Conservation (phyloP, 2,113 vertebrate species). For the Aptenodytes forsteri region DNA sequence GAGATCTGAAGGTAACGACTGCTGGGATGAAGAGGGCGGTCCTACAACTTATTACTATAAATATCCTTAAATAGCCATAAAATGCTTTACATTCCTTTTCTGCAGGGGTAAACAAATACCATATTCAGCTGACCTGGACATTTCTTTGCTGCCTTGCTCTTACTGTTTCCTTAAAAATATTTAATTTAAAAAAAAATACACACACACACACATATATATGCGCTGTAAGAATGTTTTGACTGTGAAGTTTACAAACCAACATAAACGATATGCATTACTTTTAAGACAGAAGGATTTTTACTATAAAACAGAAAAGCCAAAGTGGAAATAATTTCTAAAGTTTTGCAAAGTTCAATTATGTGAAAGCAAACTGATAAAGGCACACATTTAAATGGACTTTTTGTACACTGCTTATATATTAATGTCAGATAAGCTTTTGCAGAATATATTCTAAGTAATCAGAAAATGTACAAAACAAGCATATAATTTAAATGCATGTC, state of each 20-base stretch:
- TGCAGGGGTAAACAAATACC: neutral
- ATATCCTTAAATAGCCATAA: neutral
- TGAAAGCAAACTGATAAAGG: neutral
- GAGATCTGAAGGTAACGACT: neutral
- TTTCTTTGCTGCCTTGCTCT: neutral
- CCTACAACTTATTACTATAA: neutral
- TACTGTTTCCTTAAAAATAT: neutral
- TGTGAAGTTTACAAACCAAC: neutral
- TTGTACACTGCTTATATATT: neutral
- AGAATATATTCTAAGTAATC: neutral
- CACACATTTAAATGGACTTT: neutral
- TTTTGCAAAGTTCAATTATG: neutral
- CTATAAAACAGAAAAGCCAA: neutral
- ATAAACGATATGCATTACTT: neutral
- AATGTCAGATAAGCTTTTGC: neutral
- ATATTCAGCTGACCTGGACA: neutral
- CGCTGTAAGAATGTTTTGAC: neutral
- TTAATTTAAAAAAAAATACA: neutral
- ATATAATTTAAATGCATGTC: neutral
- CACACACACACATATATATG: fast-evolving
- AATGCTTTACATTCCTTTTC: neutral
- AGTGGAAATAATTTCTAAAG: neutral
- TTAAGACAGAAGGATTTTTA: neutral
- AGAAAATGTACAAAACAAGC: neutral
- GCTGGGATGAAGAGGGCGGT: neutral